Evolutionary conservation across 2,888 invertebrate species (phyloP).

Genomic region (Temnothorax ravouxi): DNA sequence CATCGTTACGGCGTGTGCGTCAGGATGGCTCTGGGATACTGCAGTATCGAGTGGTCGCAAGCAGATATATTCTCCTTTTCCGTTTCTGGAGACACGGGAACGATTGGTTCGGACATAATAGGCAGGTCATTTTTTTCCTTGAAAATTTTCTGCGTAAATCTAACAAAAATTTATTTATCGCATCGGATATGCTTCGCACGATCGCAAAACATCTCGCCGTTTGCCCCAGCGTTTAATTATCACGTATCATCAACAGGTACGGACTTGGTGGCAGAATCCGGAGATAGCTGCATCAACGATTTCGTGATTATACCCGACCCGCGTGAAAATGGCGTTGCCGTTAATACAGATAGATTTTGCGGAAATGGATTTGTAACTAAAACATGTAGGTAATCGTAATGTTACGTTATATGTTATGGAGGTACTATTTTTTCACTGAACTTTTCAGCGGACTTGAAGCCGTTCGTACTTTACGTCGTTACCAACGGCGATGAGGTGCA

Average conservation of each 20-base stretch:
- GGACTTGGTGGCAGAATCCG: slow-evolving; percentile 87
- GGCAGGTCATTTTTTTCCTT: slow-evolving; percentile 50
- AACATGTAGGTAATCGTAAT: slow-evolving; percentile 87
- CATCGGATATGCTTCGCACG: not conserved
- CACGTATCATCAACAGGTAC: slow-evolving; percentile 84
- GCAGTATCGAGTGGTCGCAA: slow-evolving; percentile 90
- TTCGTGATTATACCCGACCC: slow-evolving; percentile 93
- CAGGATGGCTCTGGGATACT: slow-evolving; percentile 91
- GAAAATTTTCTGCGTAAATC: not conserved
- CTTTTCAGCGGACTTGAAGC: slow-evolving; percentile 88
- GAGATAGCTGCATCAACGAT: slow-evolving; percentile 90
- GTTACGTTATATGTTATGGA: not conserved
- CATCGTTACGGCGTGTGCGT: slow-evolving; percentile 93
- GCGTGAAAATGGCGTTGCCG: slow-evolving; percentile 80
- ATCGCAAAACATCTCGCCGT: not conserved
- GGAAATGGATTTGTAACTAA: slow-evolving; percentile 91
- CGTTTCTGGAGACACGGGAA: slow-evolving; percentile 90
- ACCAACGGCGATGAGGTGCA: slow-evolving; percentile 89
- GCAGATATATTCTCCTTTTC: slow-evolving; percentile 90
- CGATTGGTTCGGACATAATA: slow-evolving; percentile 87
- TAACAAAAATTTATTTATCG: not conserved
- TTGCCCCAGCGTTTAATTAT: not conserved
- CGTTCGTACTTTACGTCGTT: slow-evolving; percentile 92
- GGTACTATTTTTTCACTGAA: slow-evolving; percentile 3
- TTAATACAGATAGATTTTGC: slow-evolving; percentile 91